Evolutionary conservation across 2,797 vertebrate genomes (phyloP), one percentile per base, ranked within the genome.

Genomic region (Glossophaga mutica): DNA sequence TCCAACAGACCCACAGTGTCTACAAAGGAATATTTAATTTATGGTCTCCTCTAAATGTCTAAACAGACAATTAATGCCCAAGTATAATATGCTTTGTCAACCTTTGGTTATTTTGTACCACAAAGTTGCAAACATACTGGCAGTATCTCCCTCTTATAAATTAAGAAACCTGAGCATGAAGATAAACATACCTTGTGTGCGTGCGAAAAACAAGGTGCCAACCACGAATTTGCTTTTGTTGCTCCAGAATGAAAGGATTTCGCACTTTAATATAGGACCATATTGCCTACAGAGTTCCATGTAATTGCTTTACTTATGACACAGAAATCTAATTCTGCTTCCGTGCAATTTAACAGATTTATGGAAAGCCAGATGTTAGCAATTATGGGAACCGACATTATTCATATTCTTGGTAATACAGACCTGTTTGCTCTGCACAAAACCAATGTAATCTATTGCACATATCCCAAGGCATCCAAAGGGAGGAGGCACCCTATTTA

Each of bases 301-400:
- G 97, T 98, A 98, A 98, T 98, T 98, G 98, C 97, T 98, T 98
- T 98, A 98, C 98, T 98, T 98, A 98, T 86, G 98, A 98, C 96
- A 98, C 65, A 97, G 97, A 98, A 98, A 98, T 98, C 97, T 98
- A 98, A 98, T 98, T 98, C 97, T 93, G 86, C 97, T 98, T 98
- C 98, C 96, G 82, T 97, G 98, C 98, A 98, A 98, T 98, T 98
- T 98, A 98, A 98, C 98, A 98, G 98, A 99, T 98, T 98, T 98
- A 98, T 98, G 97, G 97, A 98, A 98, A 98, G 98, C 98, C 98
- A 99, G 98, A 98, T 99, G 98, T 98, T 98, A 97, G 98, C 98
- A 99, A 98, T 99, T 98, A 98, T 10, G 95, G 98, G 98, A 98
- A 98, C 96, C 19, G 85, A 98, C 97, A 98, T 98, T 97, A 98